Conservation (phyloP, 2,888 invertebrate species). For the Pammene aurita region DNA sequence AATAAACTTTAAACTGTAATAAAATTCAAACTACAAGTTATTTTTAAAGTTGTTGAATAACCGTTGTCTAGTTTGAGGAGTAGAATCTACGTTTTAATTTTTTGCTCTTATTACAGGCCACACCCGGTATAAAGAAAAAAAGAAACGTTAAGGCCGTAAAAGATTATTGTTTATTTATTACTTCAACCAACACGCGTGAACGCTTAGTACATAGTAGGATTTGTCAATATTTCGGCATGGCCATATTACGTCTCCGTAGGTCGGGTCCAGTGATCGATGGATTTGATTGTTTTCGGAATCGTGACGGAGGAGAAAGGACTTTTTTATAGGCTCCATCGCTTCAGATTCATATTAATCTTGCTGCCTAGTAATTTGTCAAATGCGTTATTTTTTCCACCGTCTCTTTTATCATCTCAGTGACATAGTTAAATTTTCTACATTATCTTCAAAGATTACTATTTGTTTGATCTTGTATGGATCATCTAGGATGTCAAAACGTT, state of each 20-base stretch:
- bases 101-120: too few relatives aligned
- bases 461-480: not conserved
- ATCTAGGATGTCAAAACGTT: constrained; percentile 1
- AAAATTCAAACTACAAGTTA: too few relatives aligned
- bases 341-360: not conserved
- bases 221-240: constrained; percentile 21
- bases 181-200: not conserved
- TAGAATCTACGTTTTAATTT: too few relatives aligned
- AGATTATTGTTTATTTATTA: constrained; percentile 4
- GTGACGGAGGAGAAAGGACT: not conserved
- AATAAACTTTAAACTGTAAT: too few relatives aligned
- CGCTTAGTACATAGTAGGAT: constrained; percentile 12
- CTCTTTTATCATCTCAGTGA: not conserved
- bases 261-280: constrained; percentile 23
- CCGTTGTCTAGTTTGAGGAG: too few relatives aligned
- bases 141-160: constrained; percentile 2
- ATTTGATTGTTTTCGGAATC: constrained; percentile 5
- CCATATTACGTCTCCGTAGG: constrained; percentile 1
- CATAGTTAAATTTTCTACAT: too few relatives aligned
- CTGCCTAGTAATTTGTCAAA: not conserved
- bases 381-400: not conserved
- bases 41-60: too few relatives aligned
- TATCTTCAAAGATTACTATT: not conserved
- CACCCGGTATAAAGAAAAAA: not conserved
- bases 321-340: not conserved